Evolutionary conservation across 2,888 invertebrate species (phyloP), one percentile per base, ranked within the genome.

Genomic region (Calameuta idolon): DNA sequence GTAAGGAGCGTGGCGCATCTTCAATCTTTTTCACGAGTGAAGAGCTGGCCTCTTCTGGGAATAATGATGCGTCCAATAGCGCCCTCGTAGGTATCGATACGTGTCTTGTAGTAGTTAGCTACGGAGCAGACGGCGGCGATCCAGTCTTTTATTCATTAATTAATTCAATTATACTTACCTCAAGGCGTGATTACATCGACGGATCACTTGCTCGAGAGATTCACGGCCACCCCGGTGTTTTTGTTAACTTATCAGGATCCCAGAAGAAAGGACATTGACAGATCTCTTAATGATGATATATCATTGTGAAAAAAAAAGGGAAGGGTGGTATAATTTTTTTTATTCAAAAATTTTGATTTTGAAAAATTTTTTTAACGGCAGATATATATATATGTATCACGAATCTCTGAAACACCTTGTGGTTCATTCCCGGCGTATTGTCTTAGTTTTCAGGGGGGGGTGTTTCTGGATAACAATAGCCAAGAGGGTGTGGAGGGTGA

Each of bases 111-210:
- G 40, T 75, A 75, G 71, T 75, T 76, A 34, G 78, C 40, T 78
- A 75, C 78, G 69, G 75, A 71, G 76, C 37, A 68, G 69, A 68
- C 76, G 75, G 69, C 37, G 69, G 75, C 75, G 55, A 55, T 55
- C 55, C 55, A 55, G 15, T 9, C 55, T 23, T 55, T 77, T 75
- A 76, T 80, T 77, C 77, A 69, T 79, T 80, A 75, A 80, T 79
- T 81, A 76, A 81, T 80, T 81, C 79, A 81, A 80, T 81, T 80
- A 80, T 75, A 75, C 34, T 80, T 69, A 71, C 33, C 69, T 76
- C 75, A 75, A 79, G 73, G 73, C 78, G 74, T 74, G 77, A 78
- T 74, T 33, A n/a, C 75, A 75, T 77, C 75, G 73, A 55, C 73
- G 40, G 75, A 55, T 33, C 40, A 73, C 34, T 34, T 74, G 71